Evolutionary conservation across 2,888 invertebrate genomes (phyloP), one percentile per base, ranked within the genome.

Genomic region (Eudasyphora cyanicolor): DNA sequence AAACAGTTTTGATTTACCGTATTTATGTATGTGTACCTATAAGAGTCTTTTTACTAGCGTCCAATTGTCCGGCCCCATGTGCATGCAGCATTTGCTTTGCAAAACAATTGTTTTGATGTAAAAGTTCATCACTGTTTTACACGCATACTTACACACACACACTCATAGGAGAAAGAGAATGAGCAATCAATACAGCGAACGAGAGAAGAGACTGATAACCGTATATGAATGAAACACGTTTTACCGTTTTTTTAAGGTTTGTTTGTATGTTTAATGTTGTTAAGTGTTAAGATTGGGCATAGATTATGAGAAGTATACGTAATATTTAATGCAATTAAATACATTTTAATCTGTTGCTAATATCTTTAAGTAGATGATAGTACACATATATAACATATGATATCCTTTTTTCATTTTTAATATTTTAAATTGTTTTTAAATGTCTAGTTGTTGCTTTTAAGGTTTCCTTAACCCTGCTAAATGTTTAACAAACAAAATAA

Each of bases 221-320:
- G 45, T 60, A 57, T 71, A 71, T 78, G 78, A 82, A 81, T 77
- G 76, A 82, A 85, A 78, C 80, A 82, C 76, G 80, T 85, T 85
- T 84, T 79, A 84, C 84, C 76, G 81, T 84, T 84, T 83, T 70
- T 80, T 77, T 42, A 17, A 8, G 29, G 14, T 71, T 60, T 7
- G 21, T n/a, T n/a, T n/a, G n/a, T n/a, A n/a, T n/a, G n/a, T n/a
- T n/a, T n/a, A n/a, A n/a, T n/a, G n/a, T n/a, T n/a, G n/a, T n/a
- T n/a, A n/a, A n/a, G n/a, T n/a, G n/a, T n/a, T n/a, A n/a, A n/a
- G n/a, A n/a, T n/a, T n/a, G n/a, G n/a, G n/a, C n/a, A n/a, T n/a
- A n/a, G n/a, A n/a, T n/a, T n/a, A n/a, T n/a, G n/a, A n/a, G n/a
- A n/a, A n/a, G n/a, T n/a, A n/a, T n/a, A n/a, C n/a, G n/a, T n/a